phyloP scores from a whole-genome alignment of 2,113 vertebrate genomes.

The Corvus moneduloides region DNA sequence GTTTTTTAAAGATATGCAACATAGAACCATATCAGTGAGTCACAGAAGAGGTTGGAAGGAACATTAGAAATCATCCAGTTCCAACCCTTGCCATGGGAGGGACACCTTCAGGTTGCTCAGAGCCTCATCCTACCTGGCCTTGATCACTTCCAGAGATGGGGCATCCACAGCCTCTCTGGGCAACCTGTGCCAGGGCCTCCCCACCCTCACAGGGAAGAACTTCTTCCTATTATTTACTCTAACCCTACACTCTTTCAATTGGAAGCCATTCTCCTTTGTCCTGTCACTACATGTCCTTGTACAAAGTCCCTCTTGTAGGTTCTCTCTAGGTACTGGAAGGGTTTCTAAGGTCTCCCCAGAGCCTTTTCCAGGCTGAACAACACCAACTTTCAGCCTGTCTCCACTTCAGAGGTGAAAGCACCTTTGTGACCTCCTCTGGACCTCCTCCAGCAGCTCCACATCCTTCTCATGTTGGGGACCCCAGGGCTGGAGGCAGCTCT shows the following conservation, averaged over 20 bases:
- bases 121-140: too few relatives aligned
- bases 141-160: background rate
- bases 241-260: background rate
- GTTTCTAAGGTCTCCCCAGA: background rate
- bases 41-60: background rate
- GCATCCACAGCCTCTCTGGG: fast-evolving
- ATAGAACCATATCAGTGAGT: background rate
- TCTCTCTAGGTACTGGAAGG: background rate
- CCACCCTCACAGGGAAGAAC: background rate
- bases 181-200: background rate
- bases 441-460: background rate
- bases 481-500: background rate
- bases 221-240: background rate
- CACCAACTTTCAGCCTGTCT: background rate
- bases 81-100: background rate
- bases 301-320: background rate
- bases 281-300: background rate
- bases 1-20: background rate
- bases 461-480: too few relatives aligned
- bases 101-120: background rate
- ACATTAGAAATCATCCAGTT: background rate
- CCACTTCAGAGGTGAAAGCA: background rate
- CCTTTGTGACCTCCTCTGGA: background rate
- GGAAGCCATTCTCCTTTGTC: background rate
- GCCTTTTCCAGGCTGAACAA: background rate